Conservation (phyloP, 1,140 invertebrate species). For the Nixonia krombeini region DNA sequence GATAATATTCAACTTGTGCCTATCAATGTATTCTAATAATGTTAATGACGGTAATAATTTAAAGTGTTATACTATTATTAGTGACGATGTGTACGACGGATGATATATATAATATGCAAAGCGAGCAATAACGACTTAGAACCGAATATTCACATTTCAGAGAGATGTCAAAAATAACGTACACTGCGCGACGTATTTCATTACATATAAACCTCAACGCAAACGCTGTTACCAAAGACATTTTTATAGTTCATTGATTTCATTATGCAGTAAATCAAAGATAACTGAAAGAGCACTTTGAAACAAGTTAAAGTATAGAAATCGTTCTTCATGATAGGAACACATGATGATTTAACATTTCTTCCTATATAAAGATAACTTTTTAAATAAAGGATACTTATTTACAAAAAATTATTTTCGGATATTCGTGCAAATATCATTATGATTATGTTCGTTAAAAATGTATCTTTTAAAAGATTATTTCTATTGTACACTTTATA, state of each 20-base stretch:
- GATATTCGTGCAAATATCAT: no score
- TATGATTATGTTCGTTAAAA: no score
- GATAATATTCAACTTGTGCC: conserved; percentile 38
- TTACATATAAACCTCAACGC: neutral
- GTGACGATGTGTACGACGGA: conserved; percentile 41
- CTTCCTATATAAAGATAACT: no score
- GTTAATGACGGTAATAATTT: conserved; percentile 44
- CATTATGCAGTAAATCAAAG: no score
- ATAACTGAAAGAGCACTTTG: no score
- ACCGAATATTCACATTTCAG: conserved; percentile 17
- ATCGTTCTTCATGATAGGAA: no score
- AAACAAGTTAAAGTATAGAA: no score
- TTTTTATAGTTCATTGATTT: neutral
- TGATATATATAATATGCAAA: conserved; percentile 43
- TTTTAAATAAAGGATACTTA: no score
- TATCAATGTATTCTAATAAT: conserved; percentile 45
- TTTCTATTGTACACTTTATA: no score
- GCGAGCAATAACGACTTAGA: conserved; percentile 33
- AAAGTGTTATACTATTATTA: conserved; percentile 32
- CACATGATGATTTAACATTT: no score
- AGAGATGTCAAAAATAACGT: neutral
- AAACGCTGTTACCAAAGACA: neutral
- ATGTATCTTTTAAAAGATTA: no score
- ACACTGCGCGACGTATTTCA: neutral
- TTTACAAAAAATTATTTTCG: no score